Evolutionary conservation across 2,888 invertebrate species (phyloP).

Genomic region (Papilio elwesi): DNA sequence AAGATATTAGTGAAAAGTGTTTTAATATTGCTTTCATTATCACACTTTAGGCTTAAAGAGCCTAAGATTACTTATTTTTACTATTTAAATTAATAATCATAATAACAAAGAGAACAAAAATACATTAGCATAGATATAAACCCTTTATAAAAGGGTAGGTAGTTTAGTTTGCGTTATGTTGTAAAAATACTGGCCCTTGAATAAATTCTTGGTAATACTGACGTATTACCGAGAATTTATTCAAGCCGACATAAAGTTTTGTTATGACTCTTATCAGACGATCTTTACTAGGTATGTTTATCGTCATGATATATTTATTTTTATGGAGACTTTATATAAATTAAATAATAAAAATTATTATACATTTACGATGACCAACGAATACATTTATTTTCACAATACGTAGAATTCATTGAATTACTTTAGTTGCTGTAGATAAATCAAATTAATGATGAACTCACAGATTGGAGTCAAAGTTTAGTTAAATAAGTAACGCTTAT

Average conservation of each 20-base stretch:
- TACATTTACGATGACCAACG: too few species aligned
- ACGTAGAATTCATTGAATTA: not conserved
- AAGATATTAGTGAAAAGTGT: too few species aligned
- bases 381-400: not conserved
- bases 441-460: conserved; percentile 1
- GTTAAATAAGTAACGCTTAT: conserved; percentile 13
- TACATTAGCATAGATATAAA: too few species aligned
- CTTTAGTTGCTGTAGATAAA: not conserved
- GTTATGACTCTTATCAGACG: not conserved
- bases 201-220: not conserved
- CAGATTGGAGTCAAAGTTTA: conserved; percentile 8
- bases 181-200: not conserved
- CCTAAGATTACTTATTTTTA: too few species aligned
- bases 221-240: not conserved
- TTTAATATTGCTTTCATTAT: too few species aligned
- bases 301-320: too few species aligned
- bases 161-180: not conserved
- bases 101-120: too few species aligned
- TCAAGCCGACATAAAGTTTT: not conserved
- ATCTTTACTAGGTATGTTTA: not conserved
- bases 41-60: too few species aligned
- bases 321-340: too few species aligned
- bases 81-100: too few species aligned
- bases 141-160: too few species aligned
- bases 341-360: too few species aligned